Percentiles rank a stretch among this genome's conserved stretches.
These are phyloP conservation scores for Myxocyprinus asiaticus DNA, from an alignment of 2,113 vertebrate species.

Conservation along the genomic window DNA sequence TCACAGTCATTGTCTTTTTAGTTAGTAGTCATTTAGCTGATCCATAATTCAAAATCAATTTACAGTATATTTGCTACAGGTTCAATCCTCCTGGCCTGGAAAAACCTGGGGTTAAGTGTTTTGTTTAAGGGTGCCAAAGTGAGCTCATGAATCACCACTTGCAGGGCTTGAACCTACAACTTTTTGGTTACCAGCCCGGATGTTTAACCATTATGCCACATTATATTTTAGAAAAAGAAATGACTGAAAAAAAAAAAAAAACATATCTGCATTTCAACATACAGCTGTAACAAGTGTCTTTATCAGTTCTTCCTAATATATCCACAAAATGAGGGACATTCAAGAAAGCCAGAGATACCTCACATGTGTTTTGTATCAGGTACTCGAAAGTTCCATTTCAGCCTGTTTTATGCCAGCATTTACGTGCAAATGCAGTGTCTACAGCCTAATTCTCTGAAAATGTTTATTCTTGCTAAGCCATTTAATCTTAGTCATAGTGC, in stretches of 20 bases:
- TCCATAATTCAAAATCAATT: not conserved
- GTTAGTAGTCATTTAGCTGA: not conserved
- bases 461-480: conserved; percentile 12
- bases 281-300: not conserved
- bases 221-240: not conserved
- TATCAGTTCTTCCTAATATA: not conserved
- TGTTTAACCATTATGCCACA: too few species aligned
- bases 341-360: conserved; percentile 2
- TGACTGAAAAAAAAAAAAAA: not conserved
- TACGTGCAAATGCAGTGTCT: conserved; percentile 20
- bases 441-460: conserved; percentile 1
- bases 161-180: too few species aligned
- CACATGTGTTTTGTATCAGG: conserved; percentile 40
- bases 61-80: not conserved
- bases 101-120: not conserved
- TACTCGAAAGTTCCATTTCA: not conserved
- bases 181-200: too few species aligned
- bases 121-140: too few species aligned
- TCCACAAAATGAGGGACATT: not conserved
- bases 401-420: not conserved
- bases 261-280: not conserved
- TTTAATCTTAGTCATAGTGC: not conserved
- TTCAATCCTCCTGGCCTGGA: too few species aligned
- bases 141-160: too few species aligned
- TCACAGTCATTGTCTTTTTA: too few species aligned